Percentiles rank a stretch among this genome's conserved stretches.
Evolutionary conservation across 2,113 vertebrate genomes (phyloP).

Genomic region (Serilophus lunatus): DNA sequence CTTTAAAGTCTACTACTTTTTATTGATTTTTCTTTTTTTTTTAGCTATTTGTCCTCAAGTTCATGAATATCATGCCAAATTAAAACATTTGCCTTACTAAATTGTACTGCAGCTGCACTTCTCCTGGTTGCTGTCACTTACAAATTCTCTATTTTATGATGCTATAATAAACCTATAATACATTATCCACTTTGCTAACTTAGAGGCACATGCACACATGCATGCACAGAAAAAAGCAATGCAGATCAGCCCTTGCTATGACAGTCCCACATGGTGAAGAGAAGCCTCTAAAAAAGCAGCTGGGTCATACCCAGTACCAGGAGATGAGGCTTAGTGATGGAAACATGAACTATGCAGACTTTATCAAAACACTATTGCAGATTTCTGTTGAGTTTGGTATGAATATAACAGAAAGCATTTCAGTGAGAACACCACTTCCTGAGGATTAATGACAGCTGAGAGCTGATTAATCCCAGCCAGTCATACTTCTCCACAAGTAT

Average conservation of each 20-base stretch:
- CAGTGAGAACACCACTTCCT: slow-evolving; percentile 38
- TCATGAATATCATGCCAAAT: neutral
- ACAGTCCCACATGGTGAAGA: fast-evolving
- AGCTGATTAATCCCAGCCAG: slow-evolving; percentile 51
- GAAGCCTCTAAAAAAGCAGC: neutral
- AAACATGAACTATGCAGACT: slow-evolving; percentile 7
- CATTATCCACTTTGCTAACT: neutral
- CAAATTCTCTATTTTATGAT: neutral
- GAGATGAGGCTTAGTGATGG: neutral
- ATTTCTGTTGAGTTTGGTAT: slow-evolving; percentile 39
- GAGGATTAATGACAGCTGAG: slow-evolving; percentile 58
- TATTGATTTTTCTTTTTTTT: neutral
- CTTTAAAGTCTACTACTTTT: neutral
- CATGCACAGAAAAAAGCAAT: neutral
- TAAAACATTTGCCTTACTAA: neutral
- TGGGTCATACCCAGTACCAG: neutral
- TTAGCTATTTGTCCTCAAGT: neutral
- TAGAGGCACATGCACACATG: fast-evolving
- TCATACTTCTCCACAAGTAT: neutral
- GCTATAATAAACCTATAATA: neutral
- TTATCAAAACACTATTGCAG: slow-evolving; percentile 29
- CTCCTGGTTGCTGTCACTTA: neutral
- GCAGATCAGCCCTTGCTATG: neutral
- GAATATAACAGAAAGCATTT: slow-evolving; percentile 41
- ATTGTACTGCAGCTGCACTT: neutral